Base-by-base conservation (phyloP, 2,888 invertebrate species). In the Gerris lacustris region DNA sequence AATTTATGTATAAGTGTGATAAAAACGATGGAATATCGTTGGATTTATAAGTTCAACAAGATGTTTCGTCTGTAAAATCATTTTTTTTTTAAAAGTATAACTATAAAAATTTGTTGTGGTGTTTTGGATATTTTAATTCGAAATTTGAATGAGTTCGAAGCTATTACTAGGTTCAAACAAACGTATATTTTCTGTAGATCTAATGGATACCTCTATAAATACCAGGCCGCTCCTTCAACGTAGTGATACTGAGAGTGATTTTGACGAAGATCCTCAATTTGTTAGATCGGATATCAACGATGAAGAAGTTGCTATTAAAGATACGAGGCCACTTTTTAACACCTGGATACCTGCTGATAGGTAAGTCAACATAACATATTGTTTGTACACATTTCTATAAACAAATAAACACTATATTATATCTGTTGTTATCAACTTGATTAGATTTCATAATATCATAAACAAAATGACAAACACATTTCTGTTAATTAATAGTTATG, bases 201-300 rank as follows among this genome's bases (percentile, higher is more conserved):
- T 55, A 55, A 82, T 82, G 82, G 78, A 79, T 17, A 78, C 80
- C 47, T 79, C 80, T 45, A 79, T 82, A 66, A 84, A 84, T 76
- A 82, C 82, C 72, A 80, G 82, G 73, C 85, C 84, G 6, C 79
- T 85, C 69, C 77, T 85, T 75, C 80, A 81, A 67, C 73, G 71
- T 72, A 80, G 79, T 72, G 82, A 82, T 74, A 80, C 82, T 17
- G 83, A 83, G 66, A 80, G 79, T 63, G 80, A 81, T 74, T 80
- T 79, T 72, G 81, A 81, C 69, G 80, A 80, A 73, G 80, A 80
- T 70, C 75, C 78, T 44, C 79, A 79, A 72, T 79, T 79, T 74
- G 74, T 74, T 62, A 73, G 72, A 55, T 68, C 72, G 43, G 73
- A 72, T 44, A 70, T 69, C 66, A 75, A 76, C 17, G 79, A 80